Base-by-base conservation (phyloP, 1,140 invertebrate species). In the Drosophila kikkawai region DNA sequence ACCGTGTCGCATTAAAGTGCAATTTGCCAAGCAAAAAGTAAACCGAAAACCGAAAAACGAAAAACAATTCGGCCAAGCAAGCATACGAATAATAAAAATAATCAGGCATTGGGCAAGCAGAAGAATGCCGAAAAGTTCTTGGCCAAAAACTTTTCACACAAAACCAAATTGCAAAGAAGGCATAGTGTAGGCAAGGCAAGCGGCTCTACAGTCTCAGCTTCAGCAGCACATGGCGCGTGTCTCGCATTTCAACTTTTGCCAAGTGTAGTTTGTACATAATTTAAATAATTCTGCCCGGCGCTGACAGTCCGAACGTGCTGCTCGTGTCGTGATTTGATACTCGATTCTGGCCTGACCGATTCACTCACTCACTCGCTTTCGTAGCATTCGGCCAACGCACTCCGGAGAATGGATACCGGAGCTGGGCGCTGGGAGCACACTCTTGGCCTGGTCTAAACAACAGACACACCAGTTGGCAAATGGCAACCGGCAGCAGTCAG, bases 251-350 rank as follows among this genome's bases (percentile, higher is more conserved):
- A 87, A 88, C 74, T 70, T 47, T 73, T 68, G 66, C 61, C 67
- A 66, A 77, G 55, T 80, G 84, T 83, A 84, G 85, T 84, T 87
- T 78, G 77, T 80, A 88, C 78, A 87, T 88, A 75, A 87, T 87
- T 87, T 87, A 84, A 87, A 87, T 87, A 87, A 79, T 90, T 86
- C 67, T 80, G 65, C 65, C 69, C 55, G 77, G 61, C 65, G 80
- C 73, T 77, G 83, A 83, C 84, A 83, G 80, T 70, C 61, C 41
- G 63, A 66, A 80, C 80, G 76, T 86, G 82, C 67, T 60, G 82
- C 51, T 64, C 69, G 82, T 77, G 83, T 73, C 63, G 58, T 65
- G 84, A 80, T 86, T 82, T 78, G 80, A 84, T 88, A 73, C 63
- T 51, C 19, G 36, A 68, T 78, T 69, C 56, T 42, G 19, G 36